A percentile compares a stretch with the other conserved stretches of the same genome.
These are phyloP conservation scores for Aproaerema taeniolella DNA, from an alignment of 2,888 invertebrate species.

Conservation along the genomic window DNA sequence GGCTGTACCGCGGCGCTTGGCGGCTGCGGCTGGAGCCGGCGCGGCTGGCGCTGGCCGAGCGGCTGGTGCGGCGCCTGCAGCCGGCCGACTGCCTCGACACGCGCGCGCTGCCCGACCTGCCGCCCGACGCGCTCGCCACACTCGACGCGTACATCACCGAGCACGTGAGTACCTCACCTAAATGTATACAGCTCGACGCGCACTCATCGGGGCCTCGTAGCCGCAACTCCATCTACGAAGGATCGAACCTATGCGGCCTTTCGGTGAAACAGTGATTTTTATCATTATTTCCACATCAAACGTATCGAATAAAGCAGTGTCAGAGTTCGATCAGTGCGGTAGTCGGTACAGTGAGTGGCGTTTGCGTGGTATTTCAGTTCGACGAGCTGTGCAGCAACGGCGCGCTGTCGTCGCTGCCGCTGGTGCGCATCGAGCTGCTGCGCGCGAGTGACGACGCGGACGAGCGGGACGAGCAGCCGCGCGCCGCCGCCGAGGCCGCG, in stretches of 20 bases:
- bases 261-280: too few species aligned
- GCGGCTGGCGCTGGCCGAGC: slow-evolving; percentile 82
- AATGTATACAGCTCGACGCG: too few species aligned
- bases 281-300: too few species aligned
- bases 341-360: too few species aligned
- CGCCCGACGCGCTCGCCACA: slow-evolving; percentile 56
- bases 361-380: slow-evolving; percentile 80
- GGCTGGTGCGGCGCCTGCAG: slow-evolving; percentile 79
- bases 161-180: slow-evolving; percentile 72
- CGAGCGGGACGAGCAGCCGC: slow-evolving; percentile 76
- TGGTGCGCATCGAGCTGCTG: slow-evolving; percentile 84
- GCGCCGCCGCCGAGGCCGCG: slow-evolving; percentile 79
- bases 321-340: too few species aligned
- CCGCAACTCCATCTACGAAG: background rate
- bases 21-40: slow-evolving; percentile 86
- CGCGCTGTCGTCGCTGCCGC: slow-evolving; percentile 80
- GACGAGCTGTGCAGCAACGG: slow-evolving; percentile 79
- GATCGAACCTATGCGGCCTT: too few species aligned
- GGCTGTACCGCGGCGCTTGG: slow-evolving; percentile 85
- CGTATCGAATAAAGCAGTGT: too few species aligned
- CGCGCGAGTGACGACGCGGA: slow-evolving; percentile 84
- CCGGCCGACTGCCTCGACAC: slow-evolving; percentile 77
- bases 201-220: background rate
- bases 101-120: slow-evolving; percentile 81
- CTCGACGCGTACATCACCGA: slow-evolving; percentile 84